Percentiles rank a stretch among this genome's conserved stretches.
These are phyloP conservation scores for Hippopotamus amphibius DNA, from an alignment of 2,113 vertebrate species.

Conservation along the genomic window DNA sequence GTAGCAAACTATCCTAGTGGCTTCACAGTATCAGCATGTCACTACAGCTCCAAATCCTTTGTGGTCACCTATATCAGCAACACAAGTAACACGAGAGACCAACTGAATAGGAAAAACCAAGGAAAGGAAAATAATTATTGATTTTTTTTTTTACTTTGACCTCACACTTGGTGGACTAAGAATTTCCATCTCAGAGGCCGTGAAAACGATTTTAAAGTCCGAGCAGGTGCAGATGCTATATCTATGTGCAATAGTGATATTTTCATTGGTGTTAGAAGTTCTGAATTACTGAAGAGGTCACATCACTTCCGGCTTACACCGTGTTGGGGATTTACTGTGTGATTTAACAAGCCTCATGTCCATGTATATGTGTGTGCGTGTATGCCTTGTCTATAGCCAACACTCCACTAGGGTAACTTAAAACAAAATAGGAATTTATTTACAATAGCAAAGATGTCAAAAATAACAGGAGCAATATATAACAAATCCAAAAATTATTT, in stretches of 20 bases:
- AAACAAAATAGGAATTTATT: constrained; percentile 84
- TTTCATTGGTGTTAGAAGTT: not conserved
- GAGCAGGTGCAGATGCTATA: not conserved
- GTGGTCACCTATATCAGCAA: not conserved
- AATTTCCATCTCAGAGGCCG: constrained; percentile 5
- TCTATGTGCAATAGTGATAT: not conserved
- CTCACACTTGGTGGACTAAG: constrained; percentile 12
- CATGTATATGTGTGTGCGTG: not conserved
- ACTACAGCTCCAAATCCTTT: not conserved
- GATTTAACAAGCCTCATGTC: constrained; percentile 40
- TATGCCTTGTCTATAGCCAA: constrained; percentile 74
- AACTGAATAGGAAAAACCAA: not conserved
- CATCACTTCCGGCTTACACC: not conserved
- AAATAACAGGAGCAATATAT: constrained; percentile 79
- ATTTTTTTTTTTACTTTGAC: not conserved
- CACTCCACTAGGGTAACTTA: constrained; percentile 80
- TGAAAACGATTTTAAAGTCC: constrained; percentile 39
- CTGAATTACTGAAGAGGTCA: not conserved
- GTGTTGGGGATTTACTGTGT: not conserved
- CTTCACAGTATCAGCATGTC: not conserved
- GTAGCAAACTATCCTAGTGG: not conserved
- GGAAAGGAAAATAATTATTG: constrained; percentile 41
- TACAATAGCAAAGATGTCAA: constrained; percentile 82
- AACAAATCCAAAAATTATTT: constrained; percentile 80
- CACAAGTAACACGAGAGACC: not conserved